phyloP scores from a whole-genome alignment of 2,113 vertebrate genomes.

The Anarhynchus alexandrinus region DNA sequence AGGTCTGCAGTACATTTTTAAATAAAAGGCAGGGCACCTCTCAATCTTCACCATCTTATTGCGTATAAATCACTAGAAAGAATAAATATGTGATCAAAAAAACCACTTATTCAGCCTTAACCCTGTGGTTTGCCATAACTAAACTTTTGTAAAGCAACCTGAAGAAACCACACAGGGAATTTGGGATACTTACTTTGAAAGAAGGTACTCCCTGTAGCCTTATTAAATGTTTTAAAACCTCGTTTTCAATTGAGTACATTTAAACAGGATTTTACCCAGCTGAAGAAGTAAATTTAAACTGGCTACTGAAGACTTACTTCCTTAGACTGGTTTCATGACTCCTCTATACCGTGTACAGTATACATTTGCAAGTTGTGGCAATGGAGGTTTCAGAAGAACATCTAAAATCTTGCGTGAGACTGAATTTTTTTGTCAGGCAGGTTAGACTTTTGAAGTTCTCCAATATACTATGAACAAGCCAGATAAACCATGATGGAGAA shows the following conservation, averaged over 20 bases:
- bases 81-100: neutral
- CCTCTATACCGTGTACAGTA: neutral
- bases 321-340: neutral
- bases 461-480: neutral
- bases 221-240: neutral
- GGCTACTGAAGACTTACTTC: neutral
- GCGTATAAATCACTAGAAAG: neutral
- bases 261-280: neutral
- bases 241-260: neutral
- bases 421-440: neutral
- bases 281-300: neutral
- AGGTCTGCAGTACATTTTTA: neutral
- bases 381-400: neutral
- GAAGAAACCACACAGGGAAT: neutral
- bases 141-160: neutral
- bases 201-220: neutral
- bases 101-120: neutral
- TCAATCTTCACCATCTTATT: neutral
- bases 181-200: neutral
- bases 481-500: neutral
- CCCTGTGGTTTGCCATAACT: neutral
- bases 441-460: neutral
- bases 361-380: neutral
- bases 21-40: neutral
- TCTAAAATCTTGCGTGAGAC: neutral